Evolutionary conservation across 2,888 invertebrate genomes (phyloP), one percentile per base, ranked within the genome.

Genomic region (Drosophila diplacantha): DNA sequence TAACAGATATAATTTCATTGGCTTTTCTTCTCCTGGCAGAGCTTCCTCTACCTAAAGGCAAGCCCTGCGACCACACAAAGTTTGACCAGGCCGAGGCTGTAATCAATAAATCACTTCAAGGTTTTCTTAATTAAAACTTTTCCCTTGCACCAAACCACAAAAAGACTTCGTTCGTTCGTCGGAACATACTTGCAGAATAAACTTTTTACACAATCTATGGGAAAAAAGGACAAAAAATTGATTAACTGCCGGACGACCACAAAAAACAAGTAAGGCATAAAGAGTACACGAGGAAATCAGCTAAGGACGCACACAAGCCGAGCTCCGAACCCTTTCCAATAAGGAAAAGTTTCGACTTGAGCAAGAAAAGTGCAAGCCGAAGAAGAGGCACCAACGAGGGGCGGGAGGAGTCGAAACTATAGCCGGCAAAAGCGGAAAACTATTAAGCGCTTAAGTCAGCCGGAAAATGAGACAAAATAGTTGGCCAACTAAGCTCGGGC

Each of bases 61-160:
- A 37, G 29, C n/a, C 35, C 16, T 18, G 60, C 50, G 52, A 52
- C 62, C 59, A 52, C 62, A 37, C 29, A 57, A 71, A 71, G 51
- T 67, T 60, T 57, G 59, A 63, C 71, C 70, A 49, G 38, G 65
- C 67, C 39, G 61, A 63, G 67, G 61, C 18, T 61, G 72, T 83
- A 86, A 86, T 86, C 86, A 81, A 86, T 86, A 86, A 86, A 86
- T 86, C 85, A 86, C 85, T 85, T 85, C 83, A 85, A 85, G 86
- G 85, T 84, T 86, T 86, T 86, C 85, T 86, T 86, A 86, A 86
- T 86, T 86, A 86, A 86, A 86, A 86, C 64, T 85, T 86, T 84
- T 64, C 75, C 68, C 75, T 71, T 73, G 71, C 74, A 74, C 73
- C 74, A 70, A 50, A 68, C 74, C 78, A 81, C 70, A 79, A 59